Evolutionary conservation across 2,888 invertebrate species (phyloP).

Genomic region (Adelphocoris suturalis): DNA sequence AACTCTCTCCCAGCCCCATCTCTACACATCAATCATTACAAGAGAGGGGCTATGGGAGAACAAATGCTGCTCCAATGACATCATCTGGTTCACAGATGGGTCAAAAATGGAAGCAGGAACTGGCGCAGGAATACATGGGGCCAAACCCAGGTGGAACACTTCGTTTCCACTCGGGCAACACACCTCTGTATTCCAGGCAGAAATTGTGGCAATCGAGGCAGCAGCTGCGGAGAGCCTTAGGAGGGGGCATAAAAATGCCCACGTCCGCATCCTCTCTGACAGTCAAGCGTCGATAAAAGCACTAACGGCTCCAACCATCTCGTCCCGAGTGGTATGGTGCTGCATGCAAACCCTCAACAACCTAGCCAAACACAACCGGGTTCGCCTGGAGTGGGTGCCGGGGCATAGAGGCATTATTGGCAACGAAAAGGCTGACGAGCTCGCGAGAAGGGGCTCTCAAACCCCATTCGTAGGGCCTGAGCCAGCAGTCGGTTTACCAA

Average conservation of each 20-base stretch:
- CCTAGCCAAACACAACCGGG: background rate
- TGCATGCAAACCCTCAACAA: background rate
- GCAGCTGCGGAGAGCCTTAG: background rate
- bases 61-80: background rate
- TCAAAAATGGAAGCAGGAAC: conserved; percentile 12
- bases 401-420: background rate
- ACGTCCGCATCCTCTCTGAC: conserved; percentile 15
- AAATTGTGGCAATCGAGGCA: background rate
- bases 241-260: background rate
- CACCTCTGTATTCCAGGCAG: conserved; percentile 10
- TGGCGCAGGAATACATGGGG: background rate
- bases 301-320: background rate
- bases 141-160: background rate
- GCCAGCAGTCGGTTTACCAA: background rate
- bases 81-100: background rate
- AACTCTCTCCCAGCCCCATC: background rate
- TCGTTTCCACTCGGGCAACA: background rate
- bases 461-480: conserved; percentile 14
- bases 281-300: conserved; percentile 14
- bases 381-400: background rate
- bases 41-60: background rate
- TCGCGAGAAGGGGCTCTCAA: conserved; percentile 2
- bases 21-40: background rate
- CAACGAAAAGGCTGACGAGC: background rate
- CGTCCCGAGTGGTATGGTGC: background rate